A percentile compares a stretch with the other conserved stretches of the same genome.
Evolutionary conservation across 2,797 vertebrate genomes (phyloP).

Genomic region (Ctenopoma multispine): DNA sequence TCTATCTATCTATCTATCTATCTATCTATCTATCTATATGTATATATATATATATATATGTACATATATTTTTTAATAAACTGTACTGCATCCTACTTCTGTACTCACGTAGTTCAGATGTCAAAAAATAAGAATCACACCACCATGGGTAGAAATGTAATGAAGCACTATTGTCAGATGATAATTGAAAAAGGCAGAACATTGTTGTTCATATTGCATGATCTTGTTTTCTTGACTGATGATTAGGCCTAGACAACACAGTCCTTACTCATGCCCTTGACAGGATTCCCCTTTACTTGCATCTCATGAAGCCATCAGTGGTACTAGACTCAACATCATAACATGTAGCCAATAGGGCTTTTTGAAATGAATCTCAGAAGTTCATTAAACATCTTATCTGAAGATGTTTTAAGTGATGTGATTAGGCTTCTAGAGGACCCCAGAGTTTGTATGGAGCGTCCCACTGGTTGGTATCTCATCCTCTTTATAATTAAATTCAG

Average conservation of each 20-base stretch:
- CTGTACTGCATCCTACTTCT: not conserved
- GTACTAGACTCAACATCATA: slow-evolving; percentile 39
- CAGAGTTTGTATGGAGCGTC: slow-evolving; percentile 57
- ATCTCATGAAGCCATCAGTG: slow-evolving; percentile 29
- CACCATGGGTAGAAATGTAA: not conserved
- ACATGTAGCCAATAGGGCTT: slow-evolving; percentile 49
- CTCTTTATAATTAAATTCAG: slow-evolving; percentile 76
- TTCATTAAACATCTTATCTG: slow-evolving; percentile 76
- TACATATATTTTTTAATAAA: too few species aligned
- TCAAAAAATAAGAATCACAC: not conserved
- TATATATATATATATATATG: too few species aligned
- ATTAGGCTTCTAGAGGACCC: slow-evolving; percentile 72
- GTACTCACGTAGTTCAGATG: not conserved
- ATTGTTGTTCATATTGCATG: slow-evolving; percentile 1
- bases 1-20: too few species aligned
- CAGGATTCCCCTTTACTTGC: slow-evolving; percentile 11
- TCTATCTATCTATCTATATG: too few species aligned
- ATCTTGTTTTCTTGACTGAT: slow-evolving; percentile 12
- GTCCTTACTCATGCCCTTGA: slow-evolving; percentile 13
- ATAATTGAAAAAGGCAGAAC: slow-evolving; percentile 18
- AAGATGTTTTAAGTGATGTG: slow-evolving; percentile 72
- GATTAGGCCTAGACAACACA: not conserved
- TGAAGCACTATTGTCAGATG: not conserved
- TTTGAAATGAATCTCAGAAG: slow-evolving; percentile 60
- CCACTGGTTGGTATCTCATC: slow-evolving; percentile 66